These are phyloP conservation scores for Rhizoglyphus robini DNA, from an alignment of 1,140 invertebrate genomes.

Conservation along the genomic window DNA sequence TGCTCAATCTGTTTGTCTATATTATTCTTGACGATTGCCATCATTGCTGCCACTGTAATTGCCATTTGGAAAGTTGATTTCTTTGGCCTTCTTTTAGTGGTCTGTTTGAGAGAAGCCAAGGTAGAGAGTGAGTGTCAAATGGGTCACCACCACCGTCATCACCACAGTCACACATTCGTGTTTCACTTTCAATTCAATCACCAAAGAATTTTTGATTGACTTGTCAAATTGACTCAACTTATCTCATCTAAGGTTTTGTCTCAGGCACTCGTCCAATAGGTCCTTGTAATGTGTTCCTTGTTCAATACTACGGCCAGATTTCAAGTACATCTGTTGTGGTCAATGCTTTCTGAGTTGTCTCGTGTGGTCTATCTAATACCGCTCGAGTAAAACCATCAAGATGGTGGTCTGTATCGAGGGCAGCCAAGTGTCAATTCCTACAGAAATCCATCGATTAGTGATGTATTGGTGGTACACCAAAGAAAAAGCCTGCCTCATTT, in stretches of 20 bases:
- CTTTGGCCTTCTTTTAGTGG: background rate
- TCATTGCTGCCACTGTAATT: background rate
- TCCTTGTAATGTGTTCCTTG: background rate
- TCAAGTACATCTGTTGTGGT: background rate
- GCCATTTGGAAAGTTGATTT: background rate
- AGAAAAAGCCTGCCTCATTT: background rate
- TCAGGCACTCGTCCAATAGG: background rate
- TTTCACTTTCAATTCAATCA: background rate
- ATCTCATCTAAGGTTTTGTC: background rate
- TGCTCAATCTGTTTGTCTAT: no score
- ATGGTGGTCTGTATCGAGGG: no score
- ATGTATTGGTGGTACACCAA: no score
- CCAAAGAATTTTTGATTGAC: constrained; percentile 11
- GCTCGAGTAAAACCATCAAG: background rate
- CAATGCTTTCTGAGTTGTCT: background rate
- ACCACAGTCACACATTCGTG: no score
- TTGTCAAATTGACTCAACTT: background rate
- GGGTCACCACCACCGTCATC: no score
- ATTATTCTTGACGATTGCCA: background rate
- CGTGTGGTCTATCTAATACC: background rate
- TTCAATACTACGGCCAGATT: no score
- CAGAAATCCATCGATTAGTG: no score
- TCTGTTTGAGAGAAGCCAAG: no score
- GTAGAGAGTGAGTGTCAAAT: no score
- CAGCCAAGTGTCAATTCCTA: no score